Evolutionary conservation across 2,888 invertebrate genomes (phyloP), one percentile per base, ranked within the genome.

Genomic region (Melanargia galathea): DNA sequence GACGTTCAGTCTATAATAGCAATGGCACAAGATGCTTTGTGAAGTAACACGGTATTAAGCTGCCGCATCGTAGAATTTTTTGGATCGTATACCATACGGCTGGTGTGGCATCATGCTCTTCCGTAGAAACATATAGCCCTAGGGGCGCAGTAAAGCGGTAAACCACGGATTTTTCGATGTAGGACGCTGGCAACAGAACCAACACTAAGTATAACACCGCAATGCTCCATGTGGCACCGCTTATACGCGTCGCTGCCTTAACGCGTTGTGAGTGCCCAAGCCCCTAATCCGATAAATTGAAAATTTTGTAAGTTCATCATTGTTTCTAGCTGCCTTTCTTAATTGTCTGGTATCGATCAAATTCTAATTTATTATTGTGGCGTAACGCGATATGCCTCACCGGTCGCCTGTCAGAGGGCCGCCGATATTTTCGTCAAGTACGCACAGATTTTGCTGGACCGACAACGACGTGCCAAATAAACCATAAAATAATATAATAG

Each of bases 311-410:
- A 51, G 30, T 51, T 51, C n/a, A 33, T 33, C 51, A 51, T 11
- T 33, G 10, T 33, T 40, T 61, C 48, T 63, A 38, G 33, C 20
- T 62, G 57, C 46, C 60, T 60, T 77, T 30, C n/a, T n/a, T n/a
- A n/a, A n/a, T n/a, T 46, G 45, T 46, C 45, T 46, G 11, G 4
- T 70, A 22, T 11, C 38, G n/a, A 40, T 20, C n/a, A 38, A 24
- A 43, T 43, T 24, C 16, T 43, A 16, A 43, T 55, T 55, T 40
- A 55, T 26, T 26, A 55, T 26, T 35, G 13, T 77, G 66, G 64
- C 75, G 87, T 83, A 87, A 87, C 76, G 60, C 70, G 83, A 89
- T 84, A 86, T 78, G 81, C 77, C 71, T 77, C 80, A 86, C 76
- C 77, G 82, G 80, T 85, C 79, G 73, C 68, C 76, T 83, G 83